Conservation (phyloP, 2,113 vertebrate genomes). For the Cephalopholis sonnerati region DNA sequence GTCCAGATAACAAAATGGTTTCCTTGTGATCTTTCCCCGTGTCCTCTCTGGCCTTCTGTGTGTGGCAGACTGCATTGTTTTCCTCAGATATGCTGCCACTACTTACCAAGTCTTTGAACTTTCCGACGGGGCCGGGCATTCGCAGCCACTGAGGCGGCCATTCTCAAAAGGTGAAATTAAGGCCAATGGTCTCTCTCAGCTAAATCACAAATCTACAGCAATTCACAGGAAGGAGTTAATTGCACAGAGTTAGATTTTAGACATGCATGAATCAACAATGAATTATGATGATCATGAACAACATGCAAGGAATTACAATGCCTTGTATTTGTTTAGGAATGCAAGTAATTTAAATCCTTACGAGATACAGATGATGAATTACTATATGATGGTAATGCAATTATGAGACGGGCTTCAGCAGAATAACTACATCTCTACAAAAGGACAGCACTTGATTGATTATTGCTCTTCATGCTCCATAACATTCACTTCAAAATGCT, state of each 20-base stretch:
- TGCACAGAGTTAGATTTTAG: slow-evolving; percentile 82
- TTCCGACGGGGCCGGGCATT: slow-evolving; percentile 77
- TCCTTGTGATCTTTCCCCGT: not conserved
- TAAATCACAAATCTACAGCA: slow-evolving; percentile 94
- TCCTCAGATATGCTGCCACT: slow-evolving; percentile 21
- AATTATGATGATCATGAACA: slow-evolving; percentile 84
- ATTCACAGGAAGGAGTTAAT: slow-evolving; percentile 91
- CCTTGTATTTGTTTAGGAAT: slow-evolving; percentile 15
- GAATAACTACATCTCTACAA: slow-evolving; percentile 10
- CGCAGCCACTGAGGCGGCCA: slow-evolving; percentile 88
- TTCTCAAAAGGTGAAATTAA: slow-evolving; percentile 93
- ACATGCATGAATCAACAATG: slow-evolving; percentile 82
- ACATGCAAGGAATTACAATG: slow-evolving; percentile 61
- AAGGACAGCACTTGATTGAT: not conserved
- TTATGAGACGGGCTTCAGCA: not conserved
- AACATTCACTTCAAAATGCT: not conserved
- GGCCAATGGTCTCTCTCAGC: slow-evolving; percentile 87
- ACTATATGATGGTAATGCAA: not conserved
- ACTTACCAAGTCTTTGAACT: slow-evolving; percentile 93
- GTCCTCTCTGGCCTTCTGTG: slow-evolving; percentile 3
- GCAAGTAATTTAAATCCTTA: not conserved
- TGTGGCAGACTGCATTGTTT: slow-evolving; percentile 4
- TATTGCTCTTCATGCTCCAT: not conserved
- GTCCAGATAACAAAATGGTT: not conserved
- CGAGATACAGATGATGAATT: slow-evolving; percentile 17